Percentiles rank a stretch among this genome's conserved stretches.
Conservation (phyloP, 2,113 vertebrate species). For the Corvus hawaiiensis region DNA sequence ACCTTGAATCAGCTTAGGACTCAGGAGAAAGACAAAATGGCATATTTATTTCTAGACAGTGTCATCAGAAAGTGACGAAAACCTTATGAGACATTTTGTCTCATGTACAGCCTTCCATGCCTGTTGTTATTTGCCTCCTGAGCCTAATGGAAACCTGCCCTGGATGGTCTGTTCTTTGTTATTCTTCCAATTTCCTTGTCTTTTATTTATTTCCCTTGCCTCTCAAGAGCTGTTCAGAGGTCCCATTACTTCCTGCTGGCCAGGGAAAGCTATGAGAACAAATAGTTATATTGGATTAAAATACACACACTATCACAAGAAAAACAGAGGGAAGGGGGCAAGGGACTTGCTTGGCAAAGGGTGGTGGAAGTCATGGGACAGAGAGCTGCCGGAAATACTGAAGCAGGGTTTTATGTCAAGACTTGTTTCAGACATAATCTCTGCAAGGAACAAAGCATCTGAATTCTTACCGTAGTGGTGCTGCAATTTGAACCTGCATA, state of each 20-base stretch:
- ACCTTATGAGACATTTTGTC: not conserved
- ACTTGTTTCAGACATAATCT: not conserved
- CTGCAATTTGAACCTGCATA: not conserved
- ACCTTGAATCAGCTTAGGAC: not conserved
- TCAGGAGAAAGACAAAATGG: not conserved
- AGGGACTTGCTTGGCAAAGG: not conserved
- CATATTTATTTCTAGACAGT: not conserved
- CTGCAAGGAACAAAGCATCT: not conserved
- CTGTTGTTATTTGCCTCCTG: not conserved
- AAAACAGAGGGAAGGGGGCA: not conserved
- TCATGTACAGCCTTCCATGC: not conserved
- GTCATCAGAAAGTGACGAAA: not conserved
- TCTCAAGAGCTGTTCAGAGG: not conserved
- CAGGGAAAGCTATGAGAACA: constrained; percentile 21
- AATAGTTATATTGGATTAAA: constrained; percentile 22
- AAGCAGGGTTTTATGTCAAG: not conserved
- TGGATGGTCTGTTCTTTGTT: not conserved
- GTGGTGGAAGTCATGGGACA: not conserved
- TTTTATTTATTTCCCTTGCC: constrained; percentile 52
- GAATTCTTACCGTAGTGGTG: rapidly evolving
- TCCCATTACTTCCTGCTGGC: constrained; percentile 36
- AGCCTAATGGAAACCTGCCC: not conserved
- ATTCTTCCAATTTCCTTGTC: constrained; percentile 26
- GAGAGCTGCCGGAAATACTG: not conserved
- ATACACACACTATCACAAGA: not conserved